A percentile compares a stretch with the other conserved stretches of the same genome.
Conservation (phyloP, 2,888 invertebrate species). For the Mythimna vitellina region DNA sequence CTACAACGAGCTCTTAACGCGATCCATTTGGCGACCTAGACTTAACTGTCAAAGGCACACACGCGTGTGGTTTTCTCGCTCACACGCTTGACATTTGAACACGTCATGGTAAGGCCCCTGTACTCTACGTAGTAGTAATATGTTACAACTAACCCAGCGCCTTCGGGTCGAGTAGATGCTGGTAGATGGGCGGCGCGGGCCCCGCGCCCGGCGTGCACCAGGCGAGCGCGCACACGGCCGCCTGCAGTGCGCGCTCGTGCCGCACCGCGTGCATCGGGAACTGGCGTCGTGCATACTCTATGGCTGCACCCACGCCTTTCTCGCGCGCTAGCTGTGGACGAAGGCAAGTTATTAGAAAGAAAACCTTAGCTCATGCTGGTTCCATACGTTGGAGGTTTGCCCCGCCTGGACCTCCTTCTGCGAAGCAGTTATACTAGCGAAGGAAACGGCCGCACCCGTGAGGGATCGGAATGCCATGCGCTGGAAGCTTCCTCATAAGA, state of each 20-base stretch:
- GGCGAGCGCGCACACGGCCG: constrained; percentile 86
- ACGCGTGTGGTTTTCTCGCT: no score
- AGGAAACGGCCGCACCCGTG: not conserved
- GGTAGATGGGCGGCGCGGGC: constrained; percentile 79
- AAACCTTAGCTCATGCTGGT: not conserved
- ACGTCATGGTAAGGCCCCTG: no score
- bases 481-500: no score
- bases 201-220: constrained; percentile 83
- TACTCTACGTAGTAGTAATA: not conserved
- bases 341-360: not conserved
- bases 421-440: not conserved
- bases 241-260: constrained; percentile 86
- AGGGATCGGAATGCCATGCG: not conserved
- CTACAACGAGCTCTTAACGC: no score
- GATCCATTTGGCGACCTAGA: no score
- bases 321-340: constrained; percentile 78
- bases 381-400: not conserved
- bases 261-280: constrained; percentile 92
- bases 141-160: constrained; percentile 75
- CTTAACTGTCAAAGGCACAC: no score
- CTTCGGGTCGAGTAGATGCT: constrained; percentile 78
- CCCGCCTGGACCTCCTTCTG: not conserved
- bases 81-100: no score
- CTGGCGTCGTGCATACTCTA: constrained; percentile 95
- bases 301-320: constrained; percentile 94